phyloP scores from a whole-genome alignment of 2,113 vertebrate genomes.

The Apistogramma diplotaenia region DNA sequence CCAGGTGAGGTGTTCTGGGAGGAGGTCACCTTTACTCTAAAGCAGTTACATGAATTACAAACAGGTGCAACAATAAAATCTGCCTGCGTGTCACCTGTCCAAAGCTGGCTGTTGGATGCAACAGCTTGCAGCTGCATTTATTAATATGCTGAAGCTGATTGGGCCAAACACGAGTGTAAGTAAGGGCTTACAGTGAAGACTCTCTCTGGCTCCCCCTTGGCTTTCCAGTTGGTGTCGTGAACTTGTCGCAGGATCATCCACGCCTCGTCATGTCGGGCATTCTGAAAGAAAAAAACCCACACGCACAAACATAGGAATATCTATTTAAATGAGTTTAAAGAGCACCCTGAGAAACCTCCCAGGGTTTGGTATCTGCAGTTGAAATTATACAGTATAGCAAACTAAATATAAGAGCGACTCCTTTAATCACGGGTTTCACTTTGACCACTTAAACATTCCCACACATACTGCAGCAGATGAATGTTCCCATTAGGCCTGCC shows the following conservation, averaged over 20 bases:
- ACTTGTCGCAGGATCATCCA: constrained; percentile 97
- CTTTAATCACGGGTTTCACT: not conserved
- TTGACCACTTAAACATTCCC: not conserved
- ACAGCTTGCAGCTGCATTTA: not conserved
- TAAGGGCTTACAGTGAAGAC: constrained; percentile 88
- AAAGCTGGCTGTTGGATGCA: not conserved
- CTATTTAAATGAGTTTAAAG: not conserved
- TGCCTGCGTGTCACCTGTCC: not conserved
- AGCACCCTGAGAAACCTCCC: not conserved
- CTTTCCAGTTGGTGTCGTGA: constrained; percentile 97
- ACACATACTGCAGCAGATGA: not conserved
- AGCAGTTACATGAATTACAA: not conserved
- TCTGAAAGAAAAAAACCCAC: constrained; percentile 72
- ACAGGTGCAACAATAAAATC: not conserved
- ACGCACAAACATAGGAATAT: not conserved
- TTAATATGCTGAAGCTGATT: not conserved
- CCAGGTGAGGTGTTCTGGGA: not conserved
- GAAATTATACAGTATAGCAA: not conserved
- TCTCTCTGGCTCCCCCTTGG: constrained; percentile 91
- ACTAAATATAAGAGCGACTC: not conserved
- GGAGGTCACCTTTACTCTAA: not conserved
- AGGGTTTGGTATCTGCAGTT: not conserved
- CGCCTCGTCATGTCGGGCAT: constrained; percentile 92
- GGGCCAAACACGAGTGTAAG: not conserved
- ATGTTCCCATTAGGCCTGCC: constrained; percentile 32